phyloP scores from a whole-genome alignment of 64 coral and sea anemone species.

The Pocillopora damicornis region DNA sequence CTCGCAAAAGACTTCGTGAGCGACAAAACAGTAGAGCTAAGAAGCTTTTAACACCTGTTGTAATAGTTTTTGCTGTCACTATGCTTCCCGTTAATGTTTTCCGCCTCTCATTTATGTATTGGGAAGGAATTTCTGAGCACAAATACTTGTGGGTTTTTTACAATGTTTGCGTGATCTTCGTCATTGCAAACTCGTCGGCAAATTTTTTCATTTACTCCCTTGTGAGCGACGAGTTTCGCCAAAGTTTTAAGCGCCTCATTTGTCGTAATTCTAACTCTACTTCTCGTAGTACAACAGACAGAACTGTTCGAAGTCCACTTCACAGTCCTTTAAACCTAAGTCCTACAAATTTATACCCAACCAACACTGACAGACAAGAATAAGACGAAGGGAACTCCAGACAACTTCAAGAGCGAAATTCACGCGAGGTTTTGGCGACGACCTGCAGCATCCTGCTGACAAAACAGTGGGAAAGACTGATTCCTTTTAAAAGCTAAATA shows the following conservation, averaged over 20 bases:
- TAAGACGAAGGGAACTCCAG: too few species aligned
- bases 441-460: not conserved
- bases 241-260: slow-evolving; percentile 35
- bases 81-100: slow-evolving; percentile 73
- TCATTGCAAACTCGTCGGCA: slow-evolving; percentile 63
- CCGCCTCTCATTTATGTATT: slow-evolving; percentile 52
- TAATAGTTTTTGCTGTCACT: slow-evolving; percentile 61
- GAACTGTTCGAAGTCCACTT: slow-evolving; percentile 5
- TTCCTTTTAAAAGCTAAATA: too few species aligned
- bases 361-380: not conserved
- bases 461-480: too few species aligned
- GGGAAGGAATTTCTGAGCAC: slow-evolving; percentile 14
- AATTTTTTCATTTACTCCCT: slow-evolving; percentile 77
- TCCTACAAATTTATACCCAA: not conserved
- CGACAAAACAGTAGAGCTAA: slow-evolving; percentile 69
- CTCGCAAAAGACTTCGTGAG: slow-evolving; percentile 20
- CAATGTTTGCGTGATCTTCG: slow-evolving; percentile 37
- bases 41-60: slow-evolving; percentile 72
- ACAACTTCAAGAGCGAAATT: not conserved
- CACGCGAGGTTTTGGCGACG: not conserved
- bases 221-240: slow-evolving; percentile 62
- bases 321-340: slow-evolving; percentile 1
- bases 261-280: not conserved
- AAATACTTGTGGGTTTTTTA: slow-evolving; percentile 63
- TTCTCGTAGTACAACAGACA: not conserved